Base-by-base conservation (phyloP, 1,140 invertebrate genomes). In the Drosophila kanapiae region DNA sequence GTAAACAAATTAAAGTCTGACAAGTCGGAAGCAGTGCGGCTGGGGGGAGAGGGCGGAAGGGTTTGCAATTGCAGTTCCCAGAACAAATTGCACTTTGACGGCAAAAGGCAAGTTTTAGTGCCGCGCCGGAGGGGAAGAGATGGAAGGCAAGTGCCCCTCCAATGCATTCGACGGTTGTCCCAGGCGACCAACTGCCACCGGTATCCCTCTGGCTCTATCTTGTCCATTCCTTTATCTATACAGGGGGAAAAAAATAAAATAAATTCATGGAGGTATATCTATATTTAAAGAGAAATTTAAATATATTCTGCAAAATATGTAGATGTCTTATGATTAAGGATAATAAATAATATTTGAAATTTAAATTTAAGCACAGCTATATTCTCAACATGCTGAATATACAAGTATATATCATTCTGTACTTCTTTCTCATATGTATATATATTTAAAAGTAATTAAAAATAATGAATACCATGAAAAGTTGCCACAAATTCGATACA, bases 51-150 rank as follows among this genome's bases (percentile, higher is more conserved):
- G 23, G 35, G 31, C 43, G 54, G 48, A 65, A 42, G 31, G 56
- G 47, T 54, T 43, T 62, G 56, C 75, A 80, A 63, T 79, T 60
- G 84, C 84, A 78, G 70, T 62, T 72, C 64, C 72, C 72, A 61
- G 64, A 81, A 81, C 82, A 85, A 87, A 87, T 87, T 87, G 84
- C 84, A 87, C 84, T 87, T 87, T 88, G 84, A 87, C 84, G 82
- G 72, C 65, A 78, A 78, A 85, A 78, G 77, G 84, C 80, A 88
- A 87, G 76, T 88, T 78, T 88, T 83, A 80, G 80, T 80, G 76
- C 64, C 58, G 11, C 45, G 16, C 27, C 27, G 42, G 51, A 37
- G 80, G 80, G 64, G 27, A 33, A 29, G 58, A 57, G 35, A 62
- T 29, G 47, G 23, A 23, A 56, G 33, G 54, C 67, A 85, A 81